Evolutionary conservation across 2,797 vertebrate genomes (phyloP).

Genomic region (Acipenser oxyrinchus): DNA sequence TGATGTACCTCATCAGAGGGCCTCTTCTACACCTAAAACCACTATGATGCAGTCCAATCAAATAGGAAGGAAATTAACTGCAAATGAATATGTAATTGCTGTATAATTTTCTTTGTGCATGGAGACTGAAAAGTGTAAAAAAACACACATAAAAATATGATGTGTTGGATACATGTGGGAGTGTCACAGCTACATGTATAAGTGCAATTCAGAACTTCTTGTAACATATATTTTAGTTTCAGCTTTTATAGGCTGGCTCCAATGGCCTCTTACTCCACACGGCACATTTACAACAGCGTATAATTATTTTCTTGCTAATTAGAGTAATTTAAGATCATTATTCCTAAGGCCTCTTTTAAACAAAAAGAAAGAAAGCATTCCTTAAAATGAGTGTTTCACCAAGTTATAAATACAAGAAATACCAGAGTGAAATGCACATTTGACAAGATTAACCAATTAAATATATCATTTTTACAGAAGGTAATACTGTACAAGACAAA

Average conservation of each 20-base stretch:
- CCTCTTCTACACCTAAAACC: slow-evolving; percentile 3
- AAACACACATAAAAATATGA: background rate
- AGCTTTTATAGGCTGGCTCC: slow-evolving; percentile 11
- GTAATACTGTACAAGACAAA: too few species aligned
- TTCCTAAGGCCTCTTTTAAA: slow-evolving; percentile 58
- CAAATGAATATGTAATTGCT: too few species aligned
- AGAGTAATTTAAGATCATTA: slow-evolving; percentile 76
- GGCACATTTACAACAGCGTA: slow-evolving; percentile 52
- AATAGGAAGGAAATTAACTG: slow-evolving; percentile 5
- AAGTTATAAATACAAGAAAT: slow-evolving; percentile 15
- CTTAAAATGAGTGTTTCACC: slow-evolving; percentile 54
- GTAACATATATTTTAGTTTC: background rate
- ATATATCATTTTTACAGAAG: too few species aligned
- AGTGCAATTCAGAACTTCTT: background rate
- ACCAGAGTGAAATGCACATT: too few species aligned
- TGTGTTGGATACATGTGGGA: slow-evolving; percentile 3
- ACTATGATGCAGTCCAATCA: slow-evolving; percentile 8
- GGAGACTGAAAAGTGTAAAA: too few species aligned
- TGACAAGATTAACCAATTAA: too few species aligned
- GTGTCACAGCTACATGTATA: background rate
- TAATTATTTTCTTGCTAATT: slow-evolving; percentile 76
- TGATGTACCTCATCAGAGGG: background rate
- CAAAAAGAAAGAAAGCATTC: slow-evolving; percentile 36
- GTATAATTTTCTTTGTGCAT: too few species aligned
- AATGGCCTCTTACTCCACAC: slow-evolving; percentile 42